Conservation (phyloP, 2,797 vertebrate species). For the Mallotus villosus region DNA sequence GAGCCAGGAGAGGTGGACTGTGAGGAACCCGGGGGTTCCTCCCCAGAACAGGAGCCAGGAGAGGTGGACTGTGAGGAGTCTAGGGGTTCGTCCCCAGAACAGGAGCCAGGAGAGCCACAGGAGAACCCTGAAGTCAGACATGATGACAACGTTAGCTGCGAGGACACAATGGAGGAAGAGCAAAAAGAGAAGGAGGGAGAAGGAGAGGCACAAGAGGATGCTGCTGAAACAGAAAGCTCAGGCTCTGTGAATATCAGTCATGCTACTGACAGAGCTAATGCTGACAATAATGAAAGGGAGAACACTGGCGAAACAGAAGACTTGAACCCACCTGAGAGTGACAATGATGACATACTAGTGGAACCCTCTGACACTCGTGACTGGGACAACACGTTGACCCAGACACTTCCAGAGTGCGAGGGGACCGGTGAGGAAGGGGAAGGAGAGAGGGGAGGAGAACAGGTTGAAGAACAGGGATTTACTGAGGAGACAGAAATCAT, state of each 20-base stretch:
- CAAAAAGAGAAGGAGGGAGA: slow-evolving; percentile 46
- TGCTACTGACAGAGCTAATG: slow-evolving; percentile 48
- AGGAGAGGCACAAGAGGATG: slow-evolving; percentile 38
- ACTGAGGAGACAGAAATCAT: slow-evolving; percentile 38
- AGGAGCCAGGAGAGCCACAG: slow-evolving; percentile 34
- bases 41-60: slow-evolving; percentile 42
- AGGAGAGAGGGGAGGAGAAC: slow-evolving; percentile 40
- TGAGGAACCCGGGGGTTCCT: not conserved
- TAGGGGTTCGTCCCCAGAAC: no score
- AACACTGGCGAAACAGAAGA: slow-evolving; percentile 56
- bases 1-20: slow-evolving; percentile 4
- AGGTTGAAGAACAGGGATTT: slow-evolving; percentile 36
- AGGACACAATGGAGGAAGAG: slow-evolving; percentile 28
- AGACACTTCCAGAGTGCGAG: slow-evolving; percentile 41
- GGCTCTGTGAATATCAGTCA: slow-evolving; percentile 61
- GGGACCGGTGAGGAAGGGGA: slow-evolving; percentile 42
- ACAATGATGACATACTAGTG: slow-evolving; percentile 26
- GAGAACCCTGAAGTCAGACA: slow-evolving; percentile 52
- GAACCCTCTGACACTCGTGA: slow-evolving; percentile 38
- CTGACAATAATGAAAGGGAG: slow-evolving; percentile 61
- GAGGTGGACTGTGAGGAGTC: slow-evolving; percentile 43
- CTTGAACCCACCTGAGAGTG: slow-evolving; percentile 46
- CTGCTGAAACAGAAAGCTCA: slow-evolving; percentile 49
- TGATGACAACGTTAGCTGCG: slow-evolving; percentile 38
- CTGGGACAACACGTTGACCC: slow-evolving; percentile 37